phyloP scores from a whole-genome alignment of 2,113 vertebrate genomes.

The Catharus minimus region DNA sequence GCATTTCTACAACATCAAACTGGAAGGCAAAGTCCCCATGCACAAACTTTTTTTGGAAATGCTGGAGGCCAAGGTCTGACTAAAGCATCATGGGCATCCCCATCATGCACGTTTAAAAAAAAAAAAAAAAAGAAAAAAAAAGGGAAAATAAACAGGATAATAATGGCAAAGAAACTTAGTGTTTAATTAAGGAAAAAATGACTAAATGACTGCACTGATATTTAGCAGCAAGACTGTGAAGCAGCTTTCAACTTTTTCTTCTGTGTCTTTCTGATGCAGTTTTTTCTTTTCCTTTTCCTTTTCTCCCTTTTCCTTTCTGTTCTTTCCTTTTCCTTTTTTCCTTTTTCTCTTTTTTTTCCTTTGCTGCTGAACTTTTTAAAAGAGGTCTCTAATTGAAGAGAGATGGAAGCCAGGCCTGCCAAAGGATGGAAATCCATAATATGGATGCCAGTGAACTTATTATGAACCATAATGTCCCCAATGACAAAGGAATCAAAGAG shows the following conservation, averaged over 20 bases:
- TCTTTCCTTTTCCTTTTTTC: conserved; percentile 70
- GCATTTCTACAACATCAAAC: conserved; percentile 99
- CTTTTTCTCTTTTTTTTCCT: not conserved
- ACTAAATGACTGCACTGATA: conserved; percentile 81
- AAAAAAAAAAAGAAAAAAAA: conserved; percentile 62
- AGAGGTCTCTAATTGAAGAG: conserved; percentile 85
- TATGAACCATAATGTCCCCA: conserved; percentile 76
- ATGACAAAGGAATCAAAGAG: conserved; percentile 80
- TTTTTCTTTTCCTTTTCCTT: conserved; percentile 58
- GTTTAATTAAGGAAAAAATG: conserved; percentile 76
- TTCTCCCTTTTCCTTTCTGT: conserved; percentile 59
- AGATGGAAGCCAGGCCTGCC: conserved; percentile 92
- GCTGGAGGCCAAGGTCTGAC: conserved; percentile 99
- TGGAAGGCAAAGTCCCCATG: conserved; percentile 99
- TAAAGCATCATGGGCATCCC: conserved; percentile 73
- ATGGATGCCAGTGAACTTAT: conserved; percentile 90
- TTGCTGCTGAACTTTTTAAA: conserved; percentile 66
- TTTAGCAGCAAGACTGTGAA: conserved; percentile 83
- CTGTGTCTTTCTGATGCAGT: conserved; percentile 69
- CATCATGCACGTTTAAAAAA: conserved; percentile 72
- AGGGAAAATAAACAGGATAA: conserved; percentile 73
- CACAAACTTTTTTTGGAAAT: conserved; percentile 99
- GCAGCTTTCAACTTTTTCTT: conserved; percentile 80
- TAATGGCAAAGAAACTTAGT: conserved; percentile 80
- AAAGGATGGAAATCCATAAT: conserved; percentile 93